Evolutionary conservation across 2,797 vertebrate genomes (phyloP).

Genomic region (Morus bassanus): DNA sequence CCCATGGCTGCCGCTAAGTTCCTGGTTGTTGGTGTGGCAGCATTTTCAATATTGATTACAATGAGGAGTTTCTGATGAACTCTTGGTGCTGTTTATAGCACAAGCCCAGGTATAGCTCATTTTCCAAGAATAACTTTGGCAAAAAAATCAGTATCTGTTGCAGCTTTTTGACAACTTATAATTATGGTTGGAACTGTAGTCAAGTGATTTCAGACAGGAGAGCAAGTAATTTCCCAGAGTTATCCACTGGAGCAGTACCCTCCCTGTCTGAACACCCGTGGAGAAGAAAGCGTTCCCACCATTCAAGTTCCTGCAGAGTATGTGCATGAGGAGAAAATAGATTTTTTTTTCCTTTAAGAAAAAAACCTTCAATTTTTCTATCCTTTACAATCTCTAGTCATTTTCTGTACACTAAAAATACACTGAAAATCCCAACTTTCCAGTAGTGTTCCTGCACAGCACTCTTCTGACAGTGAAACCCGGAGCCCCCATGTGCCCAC

Average conservation of each 20-base stretch:
- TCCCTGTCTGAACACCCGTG: neutral
- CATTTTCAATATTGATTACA: neutral
- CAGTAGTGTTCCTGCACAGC: neutral
- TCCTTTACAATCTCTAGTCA: neutral
- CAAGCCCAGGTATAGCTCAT: neutral
- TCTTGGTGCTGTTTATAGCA: neutral
- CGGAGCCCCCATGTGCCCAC: neutral
- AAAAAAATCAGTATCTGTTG: neutral
- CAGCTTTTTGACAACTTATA: slow-evolving; percentile 28
- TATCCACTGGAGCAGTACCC: neutral
- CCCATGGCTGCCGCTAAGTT: neutral
- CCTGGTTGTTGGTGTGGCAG: neutral
- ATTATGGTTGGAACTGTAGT: neutral
- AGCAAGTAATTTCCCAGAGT: neutral
- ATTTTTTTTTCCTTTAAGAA: neutral
- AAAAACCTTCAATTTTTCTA: neutral
- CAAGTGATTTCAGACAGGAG: neutral
- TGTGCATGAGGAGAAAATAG: neutral
- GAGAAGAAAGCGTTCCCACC: neutral
- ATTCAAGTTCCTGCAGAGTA: neutral
- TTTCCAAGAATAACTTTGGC: neutral
- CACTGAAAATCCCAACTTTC: neutral
- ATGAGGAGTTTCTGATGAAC: neutral
- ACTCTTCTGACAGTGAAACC: neutral
- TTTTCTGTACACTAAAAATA: neutral